phyloP scores from a whole-genome alignment of 53 echinoderm and acorn worm species.

The Temnopleurus reevesii region DNA sequence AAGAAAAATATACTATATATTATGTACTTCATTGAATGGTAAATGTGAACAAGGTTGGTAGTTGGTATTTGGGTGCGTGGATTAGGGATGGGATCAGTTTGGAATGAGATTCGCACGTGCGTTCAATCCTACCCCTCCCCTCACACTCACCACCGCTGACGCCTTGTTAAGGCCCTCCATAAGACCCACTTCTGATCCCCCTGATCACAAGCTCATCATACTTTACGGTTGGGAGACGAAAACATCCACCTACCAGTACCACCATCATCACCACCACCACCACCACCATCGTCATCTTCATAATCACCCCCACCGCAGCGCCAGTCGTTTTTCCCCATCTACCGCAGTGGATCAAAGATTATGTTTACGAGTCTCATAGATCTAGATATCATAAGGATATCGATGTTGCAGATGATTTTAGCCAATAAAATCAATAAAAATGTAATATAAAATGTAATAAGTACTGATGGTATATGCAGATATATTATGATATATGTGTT shows the following conservation, averaged over 20 bases:
- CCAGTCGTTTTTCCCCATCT: too few relatives aligned
- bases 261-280: background rate
- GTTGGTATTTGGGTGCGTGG: constrained; percentile 44
- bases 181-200: constrained; percentile 30
- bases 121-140: background rate
- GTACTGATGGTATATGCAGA: too few relatives aligned
- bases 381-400: too few relatives aligned
- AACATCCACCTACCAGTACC: constrained; percentile 29
- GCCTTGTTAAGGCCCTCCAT: constrained; percentile 35
- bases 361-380: too few relatives aligned
- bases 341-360: too few relatives aligned
- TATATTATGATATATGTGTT: too few relatives aligned
- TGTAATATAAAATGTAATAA: too few relatives aligned
- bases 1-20: too few relatives aligned
- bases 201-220: constrained; percentile 43
- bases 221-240: background rate
- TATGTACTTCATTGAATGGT: too few relatives aligned
- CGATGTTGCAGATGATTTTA: too few relatives aligned
- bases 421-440: too few relatives aligned
- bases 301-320: background rate
- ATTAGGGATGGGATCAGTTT: constrained; percentile 33
- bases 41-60: constrained; percentile 26
- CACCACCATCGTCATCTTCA: background rate
- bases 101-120: constrained; percentile 58
- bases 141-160: constrained; percentile 6